phyloP scores from a whole-genome alignment of 23 tunicate species.

The Diplosoma virens region DNA sequence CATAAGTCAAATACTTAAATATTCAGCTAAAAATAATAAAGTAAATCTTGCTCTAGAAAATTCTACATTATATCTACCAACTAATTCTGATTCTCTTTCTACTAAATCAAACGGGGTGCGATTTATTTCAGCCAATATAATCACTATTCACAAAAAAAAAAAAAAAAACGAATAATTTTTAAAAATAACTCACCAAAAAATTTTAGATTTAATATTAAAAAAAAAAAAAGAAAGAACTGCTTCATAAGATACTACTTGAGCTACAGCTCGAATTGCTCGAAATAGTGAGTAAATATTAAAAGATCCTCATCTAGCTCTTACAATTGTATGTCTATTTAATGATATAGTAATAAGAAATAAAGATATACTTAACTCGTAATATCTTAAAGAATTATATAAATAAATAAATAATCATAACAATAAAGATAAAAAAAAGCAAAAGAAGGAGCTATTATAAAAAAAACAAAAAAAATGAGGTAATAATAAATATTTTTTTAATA shows the following conservation, averaged over 20 bases:
- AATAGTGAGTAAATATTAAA: conserved; percentile 5
- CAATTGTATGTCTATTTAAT: no score
- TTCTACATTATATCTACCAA: conserved; percentile 30
- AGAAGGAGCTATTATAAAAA: no score
- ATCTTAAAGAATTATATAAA: no score
- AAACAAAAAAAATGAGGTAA: no score
- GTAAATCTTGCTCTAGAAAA: conserved; percentile 32
- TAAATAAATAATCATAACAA: no score
- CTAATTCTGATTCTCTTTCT: conserved; percentile 25
- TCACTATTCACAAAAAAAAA: background rate
- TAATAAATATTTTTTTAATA: background rate
- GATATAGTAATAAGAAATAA: no score
- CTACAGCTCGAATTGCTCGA: conserved; percentile 13
- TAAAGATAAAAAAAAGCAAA: no score
- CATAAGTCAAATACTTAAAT: conserved; percentile 19
- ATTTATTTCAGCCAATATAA: conserved; percentile 20
- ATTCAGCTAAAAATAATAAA: conserved; percentile 27
- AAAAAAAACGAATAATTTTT: background rate
- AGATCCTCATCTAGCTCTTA: conserved; percentile 31
- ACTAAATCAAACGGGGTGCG: conserved; percentile 54
- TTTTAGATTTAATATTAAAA: background rate
- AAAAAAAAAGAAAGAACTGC: conserved; percentile 13
- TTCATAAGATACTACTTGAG: conserved; percentile 38
- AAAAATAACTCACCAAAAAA: background rate
- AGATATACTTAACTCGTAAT: no score